Evolutionary conservation across 2,113 vertebrate species (phyloP), one percentile per base, ranked within the genome.

Genomic region (Acrocephalus arundinaceus): DNA sequence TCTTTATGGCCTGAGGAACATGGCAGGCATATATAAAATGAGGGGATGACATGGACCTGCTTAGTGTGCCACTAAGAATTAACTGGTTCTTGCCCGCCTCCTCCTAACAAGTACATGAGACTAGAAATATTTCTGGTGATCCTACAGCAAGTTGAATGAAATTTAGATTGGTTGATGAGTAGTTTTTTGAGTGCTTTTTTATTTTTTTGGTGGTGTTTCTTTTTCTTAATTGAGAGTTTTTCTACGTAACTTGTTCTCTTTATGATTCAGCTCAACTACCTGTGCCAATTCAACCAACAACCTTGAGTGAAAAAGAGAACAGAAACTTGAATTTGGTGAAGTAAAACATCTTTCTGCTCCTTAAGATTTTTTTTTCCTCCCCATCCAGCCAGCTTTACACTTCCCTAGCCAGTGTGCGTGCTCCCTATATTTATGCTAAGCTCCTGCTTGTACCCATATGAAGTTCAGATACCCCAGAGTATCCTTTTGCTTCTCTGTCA

Each of bases 171-270:
- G 6, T 66, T 18, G 19, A 4, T 79, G 7, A 7, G 15, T 66
- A 35, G 15, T 1, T n/a, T 31, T 62, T 35, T 31, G 4, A 3
- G 4, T 45, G 2, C 1, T 25, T 58, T 18, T 30, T 10, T 35
- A n/a, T 35, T 35, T 11, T 4, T 37, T 13, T 24, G 4, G 11
- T 35, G 9, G 9, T 6, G 8, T 16, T 11, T 82, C 5, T 41
- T 25, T 23, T 35, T n/a, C 7, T 18, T 49, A 70, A 58, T 21
- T 41, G 14, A 66, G 10, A 1, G 1, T 0, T 48, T 89, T 93
- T 39, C 23, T 65, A 7, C 5, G 43, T 48, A 62, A 63, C 27
- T 65, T 94, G 1, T 3, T 70, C 3, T n/a, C 13, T 6, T 58
- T 52, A 15, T 43, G 27, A 54, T 48, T 72, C 17, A 21, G 18